phyloP scores from a whole-genome alignment of 2,888 invertebrate species.

The Balanococcus diminutus region DNA sequence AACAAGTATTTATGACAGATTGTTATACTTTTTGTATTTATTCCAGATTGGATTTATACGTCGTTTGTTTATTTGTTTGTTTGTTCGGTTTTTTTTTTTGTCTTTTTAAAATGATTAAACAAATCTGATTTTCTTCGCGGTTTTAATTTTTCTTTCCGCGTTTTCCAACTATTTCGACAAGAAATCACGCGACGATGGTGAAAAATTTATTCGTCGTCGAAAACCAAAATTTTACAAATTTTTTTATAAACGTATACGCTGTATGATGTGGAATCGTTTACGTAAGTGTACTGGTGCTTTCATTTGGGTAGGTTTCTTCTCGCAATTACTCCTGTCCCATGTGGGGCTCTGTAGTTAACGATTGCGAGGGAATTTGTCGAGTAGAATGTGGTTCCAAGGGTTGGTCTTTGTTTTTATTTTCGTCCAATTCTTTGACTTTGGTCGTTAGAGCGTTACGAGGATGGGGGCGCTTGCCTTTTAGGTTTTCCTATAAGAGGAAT shows the following conservation, averaged over 20 bases:
- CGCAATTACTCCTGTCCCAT: no score
- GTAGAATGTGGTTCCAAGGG: no score
- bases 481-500: not conserved
- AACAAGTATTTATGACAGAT: slow-evolving; percentile 1
- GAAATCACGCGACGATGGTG: not conserved
- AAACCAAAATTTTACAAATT: no score
- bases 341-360: no score
- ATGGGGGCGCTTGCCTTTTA: not conserved
- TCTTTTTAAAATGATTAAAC: not conserved
- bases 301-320: no score
- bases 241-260: no score
- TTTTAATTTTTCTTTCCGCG: not conserved
- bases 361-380: no score
- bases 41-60: slow-evolving; percentile 41
- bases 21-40: slow-evolving; percentile 48
- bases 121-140: not conserved
- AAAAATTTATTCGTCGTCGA: not conserved
- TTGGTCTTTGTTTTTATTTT: not conserved
- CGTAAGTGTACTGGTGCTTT: no score
- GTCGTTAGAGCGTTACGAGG: not conserved
- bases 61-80: not conserved
- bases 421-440: not conserved
- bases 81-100: not conserved
- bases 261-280: no score
- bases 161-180: not conserved